Percentiles rank a stretch among this genome's conserved stretches.
These are phyloP conservation scores for Drosophila flavopinicola DNA, from an alignment of 2,888 invertebrate species.

Conservation along the genomic window DNA sequence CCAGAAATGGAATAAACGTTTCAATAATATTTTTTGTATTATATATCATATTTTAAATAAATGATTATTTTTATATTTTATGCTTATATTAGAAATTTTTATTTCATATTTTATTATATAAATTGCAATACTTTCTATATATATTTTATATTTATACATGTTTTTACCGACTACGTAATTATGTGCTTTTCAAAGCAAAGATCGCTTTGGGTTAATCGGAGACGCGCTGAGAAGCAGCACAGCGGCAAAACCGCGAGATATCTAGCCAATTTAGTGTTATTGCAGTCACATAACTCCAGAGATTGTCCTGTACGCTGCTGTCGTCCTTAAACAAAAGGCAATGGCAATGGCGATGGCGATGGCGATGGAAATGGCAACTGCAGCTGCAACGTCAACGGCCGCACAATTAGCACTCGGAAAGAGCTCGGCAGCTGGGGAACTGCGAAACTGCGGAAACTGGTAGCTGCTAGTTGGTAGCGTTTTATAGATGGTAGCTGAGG, in stretches of 20 bases:
- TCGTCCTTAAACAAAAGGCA: slow-evolving; percentile 41
- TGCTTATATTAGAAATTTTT: too few species aligned
- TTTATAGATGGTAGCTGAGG: slow-evolving; percentile 25
- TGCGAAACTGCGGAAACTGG: slow-evolving; percentile 24
- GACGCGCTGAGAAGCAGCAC: slow-evolving; percentile 37
- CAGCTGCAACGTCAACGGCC: slow-evolving; percentile 46
- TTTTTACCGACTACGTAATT: background rate
- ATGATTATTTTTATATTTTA: too few species aligned
- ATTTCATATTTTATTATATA: too few species aligned
- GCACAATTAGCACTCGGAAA: slow-evolving; percentile 76
- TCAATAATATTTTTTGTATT: too few species aligned
- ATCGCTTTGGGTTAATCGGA: slow-evolving; percentile 54
- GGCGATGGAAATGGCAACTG: slow-evolving; percentile 20
- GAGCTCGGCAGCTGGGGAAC: slow-evolving; percentile 38
- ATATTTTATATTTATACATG: too few species aligned
- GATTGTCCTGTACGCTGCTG: slow-evolving; percentile 65
- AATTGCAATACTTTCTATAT: background rate
- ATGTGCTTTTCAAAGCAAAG: slow-evolving; percentile 7
- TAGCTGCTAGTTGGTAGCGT: background rate
- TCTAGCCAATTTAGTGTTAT: slow-evolving; percentile 80
- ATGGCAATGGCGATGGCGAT: slow-evolving; percentile 15
- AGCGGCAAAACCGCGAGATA: slow-evolving; percentile 72
- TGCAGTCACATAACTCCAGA: slow-evolving; percentile 77
- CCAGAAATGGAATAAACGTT: too few species aligned
- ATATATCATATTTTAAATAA: too few species aligned